Evolutionary conservation across 30 jellyfish, hydroid and myxozoan species (phyloP), one percentile per base, ranked within the genome.

Genomic region (Nemopilema nomurai): DNA sequence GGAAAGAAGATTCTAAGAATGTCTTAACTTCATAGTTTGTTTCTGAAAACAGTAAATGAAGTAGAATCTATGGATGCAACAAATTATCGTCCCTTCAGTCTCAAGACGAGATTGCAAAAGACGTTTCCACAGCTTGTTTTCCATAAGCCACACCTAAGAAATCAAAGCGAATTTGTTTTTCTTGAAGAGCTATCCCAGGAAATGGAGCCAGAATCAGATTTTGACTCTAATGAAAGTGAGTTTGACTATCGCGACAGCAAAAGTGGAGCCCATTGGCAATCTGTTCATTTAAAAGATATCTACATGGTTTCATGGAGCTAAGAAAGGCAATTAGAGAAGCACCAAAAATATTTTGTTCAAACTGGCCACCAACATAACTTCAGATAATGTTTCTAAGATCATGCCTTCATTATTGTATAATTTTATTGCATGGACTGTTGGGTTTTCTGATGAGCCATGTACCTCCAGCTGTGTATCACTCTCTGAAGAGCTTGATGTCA

Each of bases 51-150:
- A 18, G 90, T 80, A 19, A 49, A 80, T 32, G 85, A 82, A 62
- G 85, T 71, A 16, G 84, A 82, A 69, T 51, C 49, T 49, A 0
- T 31, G 28, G 85, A 82, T 69, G 85, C 85, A 1, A 8, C 67
- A 19, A 82, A 30, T 71, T 67, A 31, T 26, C 50, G 84, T 26
- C 49, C 51, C 22, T 82, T 49, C 53, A 22, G 85, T 28, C 31
- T 82, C 26, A 82, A 82, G 50, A 74, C 67, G 72, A 78, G 88
- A 21, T 26, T 78, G 13, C 21, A 4, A 18, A 32, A 69, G 50
- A 17, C 21, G 18, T 80, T 31, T 22, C 77, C 91, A 17, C 91
- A 82, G 78, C 85, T 69, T 18, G 84, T 82, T 18, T 82, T 82
- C 51, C 79, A 68, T 20, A 69, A 51, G 25, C 91, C 91, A 27